Conservation (phyloP, 2,797 vertebrate genomes). For the Ptychobarbus kaznakovi region DNA sequence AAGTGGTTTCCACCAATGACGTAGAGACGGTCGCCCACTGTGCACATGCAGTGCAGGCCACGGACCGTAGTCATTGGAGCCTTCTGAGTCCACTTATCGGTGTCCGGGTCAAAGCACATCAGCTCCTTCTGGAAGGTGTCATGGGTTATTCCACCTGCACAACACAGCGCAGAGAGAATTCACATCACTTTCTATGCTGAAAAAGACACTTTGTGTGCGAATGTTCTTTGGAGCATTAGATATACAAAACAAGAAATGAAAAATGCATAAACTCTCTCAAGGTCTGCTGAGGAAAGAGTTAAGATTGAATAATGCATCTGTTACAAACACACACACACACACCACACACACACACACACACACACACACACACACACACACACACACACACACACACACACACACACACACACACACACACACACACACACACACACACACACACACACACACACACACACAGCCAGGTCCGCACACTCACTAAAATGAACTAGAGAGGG, state of each 20-base stretch:
- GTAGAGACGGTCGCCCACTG: conserved; percentile 95
- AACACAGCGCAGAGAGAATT: background rate
- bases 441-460: conserved; percentile 21
- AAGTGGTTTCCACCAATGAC: conserved; percentile 98
- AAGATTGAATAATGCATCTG: conserved; percentile 52
- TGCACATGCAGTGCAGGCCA: conserved; percentile 98
- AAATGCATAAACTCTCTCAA: conserved; percentile 35
- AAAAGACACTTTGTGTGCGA: background rate
- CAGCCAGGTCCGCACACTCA: background rate
- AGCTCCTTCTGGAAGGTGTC: conserved; percentile 99
- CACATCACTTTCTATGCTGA: background rate
- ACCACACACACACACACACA: conserved; percentile 47
- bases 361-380: conserved; percentile 22
- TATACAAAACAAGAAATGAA: conserved; percentile 35
- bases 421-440: conserved; percentile 45
- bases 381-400: conserved; percentile 45
- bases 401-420: conserved; percentile 19
- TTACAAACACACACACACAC: too few relatives aligned
- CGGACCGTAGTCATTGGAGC: conserved; percentile 96
- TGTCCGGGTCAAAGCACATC: conserved; percentile 98
- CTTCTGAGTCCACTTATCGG: conserved; percentile 98
- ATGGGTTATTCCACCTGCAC: conserved; percentile 94
- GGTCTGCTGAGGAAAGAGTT: conserved; percentile 52
- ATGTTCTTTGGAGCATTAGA: conserved; percentile 24
- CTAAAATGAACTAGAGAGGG: conserved; percentile 26